Base-by-base conservation (phyloP, 2,888 invertebrate species). In the Drosophila antonietae region DNA sequence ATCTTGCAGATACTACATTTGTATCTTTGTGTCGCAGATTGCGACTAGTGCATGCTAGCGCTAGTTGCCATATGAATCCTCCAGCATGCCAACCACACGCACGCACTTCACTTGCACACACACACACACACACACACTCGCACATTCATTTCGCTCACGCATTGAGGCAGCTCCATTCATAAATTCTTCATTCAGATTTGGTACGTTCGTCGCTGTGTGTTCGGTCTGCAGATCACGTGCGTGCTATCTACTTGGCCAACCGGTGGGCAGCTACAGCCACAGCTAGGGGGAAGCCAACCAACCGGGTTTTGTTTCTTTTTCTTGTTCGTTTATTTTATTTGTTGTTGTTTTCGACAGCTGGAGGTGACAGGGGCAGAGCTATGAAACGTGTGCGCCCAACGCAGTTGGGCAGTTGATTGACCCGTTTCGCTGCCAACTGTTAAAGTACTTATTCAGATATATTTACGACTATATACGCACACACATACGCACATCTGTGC, bases 221-320 rank as follows among this genome's bases (percentile, higher is more conserved):
- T 81, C 73, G 64, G 79, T 81, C 89, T 89, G 65, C 84, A 69
- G 81, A 85, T 85, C 84, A 85, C 84, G 84, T 84, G 89, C 89
- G 69, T 72, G 76, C 78, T 75, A 78, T 77, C 81, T 73, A 79
- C 69, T 66, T 78, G 77, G 75, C 79, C 79, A 75, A 53, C 57
- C 44, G 47, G 79, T 73, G 78, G 75, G 79, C 78, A 65, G 60
- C 55, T 41, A 33, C 33, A 51, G 51, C 3, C 51, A 33, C 33
- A 33, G 51, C 51, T 51, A 18, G 41, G 57, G 52, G 37, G 60
- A 60, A 60, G 68, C 55, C 49, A 68, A 68, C 69, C 53, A 68
- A 69, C 68, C 69, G 53, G 68, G 59, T 46, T 46, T 52, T 35
- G 39, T 43, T 41, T 51, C 31, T 33, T 39, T 46, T 52, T 18